phyloP scores from a whole-genome alignment of 2,888 invertebrate species.

The Heterodera filipjevi region DNA sequence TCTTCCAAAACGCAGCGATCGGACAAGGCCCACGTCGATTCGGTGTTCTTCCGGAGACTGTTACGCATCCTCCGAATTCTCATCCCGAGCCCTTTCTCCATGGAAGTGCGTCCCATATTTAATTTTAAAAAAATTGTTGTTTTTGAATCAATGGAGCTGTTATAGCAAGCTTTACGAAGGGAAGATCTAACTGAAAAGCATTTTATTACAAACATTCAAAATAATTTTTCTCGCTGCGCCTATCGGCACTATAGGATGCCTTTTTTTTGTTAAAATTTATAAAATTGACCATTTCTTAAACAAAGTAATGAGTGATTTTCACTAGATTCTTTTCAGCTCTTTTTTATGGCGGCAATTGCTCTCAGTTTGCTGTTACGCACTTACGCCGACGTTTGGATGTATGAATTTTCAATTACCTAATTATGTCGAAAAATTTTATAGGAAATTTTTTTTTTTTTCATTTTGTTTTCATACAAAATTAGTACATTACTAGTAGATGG shows the following conservation, averaged over 20 bases:
- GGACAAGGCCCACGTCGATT: slow-evolving; percentile 66
- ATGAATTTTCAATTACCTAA: no score
- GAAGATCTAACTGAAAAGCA: no score
- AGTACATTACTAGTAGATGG: no score
- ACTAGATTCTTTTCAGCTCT: slow-evolving; percentile 47
- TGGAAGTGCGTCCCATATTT: slow-evolving; percentile 42
- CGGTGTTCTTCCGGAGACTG: slow-evolving; percentile 58
- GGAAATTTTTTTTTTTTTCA: neutral
- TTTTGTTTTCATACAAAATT: neutral
- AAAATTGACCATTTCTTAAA: no score
- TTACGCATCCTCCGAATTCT: slow-evolving; percentile 48
- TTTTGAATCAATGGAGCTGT: no score
- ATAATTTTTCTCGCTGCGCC: no score
- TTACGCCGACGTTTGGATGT: slow-evolving; percentile 91
- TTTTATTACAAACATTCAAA: no score
- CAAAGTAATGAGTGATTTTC: neutral
- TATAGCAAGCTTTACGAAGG: no score
- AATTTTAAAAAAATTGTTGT: no score
- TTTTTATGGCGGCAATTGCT: slow-evolving; percentile 71
- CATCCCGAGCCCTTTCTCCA: slow-evolving; percentile 51
- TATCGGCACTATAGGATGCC: no score
- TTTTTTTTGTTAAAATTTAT: no score
- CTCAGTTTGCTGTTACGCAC: slow-evolving; percentile 82
- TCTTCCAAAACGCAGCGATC: slow-evolving; percentile 35
- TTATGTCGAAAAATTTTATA: neutral